Evolutionary conservation across 37 sponge, comb jelly and placozoan genomes (phyloP).

Genomic region (Ephydatia muelleri): DNA sequence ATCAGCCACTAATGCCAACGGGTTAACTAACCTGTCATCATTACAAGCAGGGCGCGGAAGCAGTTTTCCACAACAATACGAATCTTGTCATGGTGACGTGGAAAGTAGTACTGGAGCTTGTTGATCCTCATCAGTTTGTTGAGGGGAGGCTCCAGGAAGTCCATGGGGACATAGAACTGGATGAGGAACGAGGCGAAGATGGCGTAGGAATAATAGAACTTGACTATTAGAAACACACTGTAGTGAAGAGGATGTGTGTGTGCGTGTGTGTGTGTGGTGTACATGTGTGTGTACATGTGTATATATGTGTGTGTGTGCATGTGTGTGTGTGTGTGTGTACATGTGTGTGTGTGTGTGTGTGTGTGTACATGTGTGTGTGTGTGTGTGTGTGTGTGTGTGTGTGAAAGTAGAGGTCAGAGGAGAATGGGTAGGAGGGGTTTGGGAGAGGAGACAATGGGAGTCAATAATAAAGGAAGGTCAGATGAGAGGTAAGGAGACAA

Average conservation of each 20-base stretch:
- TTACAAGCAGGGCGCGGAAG: constrained; percentile 42
- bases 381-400: constrained; percentile 46
- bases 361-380: constrained; percentile 38
- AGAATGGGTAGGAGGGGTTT: not conserved
- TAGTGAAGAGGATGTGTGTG: not conserved
- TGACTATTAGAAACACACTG: constrained; percentile 62
- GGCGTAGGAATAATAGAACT: constrained; percentile 57
- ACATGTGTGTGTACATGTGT: not conserved
- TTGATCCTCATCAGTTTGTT: constrained; percentile 23
- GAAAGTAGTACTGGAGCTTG: constrained; percentile 9
- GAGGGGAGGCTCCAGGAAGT: constrained; percentile 68
- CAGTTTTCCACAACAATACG: constrained; percentile 5
- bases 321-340: not conserved
- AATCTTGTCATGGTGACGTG: not conserved
- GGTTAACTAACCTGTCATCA: constrained; percentile 51
- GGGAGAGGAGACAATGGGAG: no score
- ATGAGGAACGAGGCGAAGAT: constrained; percentile 64
- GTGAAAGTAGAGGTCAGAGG: not conserved
- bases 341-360: constrained; percentile 22
- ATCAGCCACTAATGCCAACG: not conserved
- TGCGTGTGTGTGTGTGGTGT: no score
- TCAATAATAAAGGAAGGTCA: no score
- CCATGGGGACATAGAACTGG: constrained; percentile 88
- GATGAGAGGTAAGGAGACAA: no score
- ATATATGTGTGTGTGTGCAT: not conserved